Base-by-base conservation (phyloP, 2,888 invertebrate species). In the Drosophila meridiana region DNA sequence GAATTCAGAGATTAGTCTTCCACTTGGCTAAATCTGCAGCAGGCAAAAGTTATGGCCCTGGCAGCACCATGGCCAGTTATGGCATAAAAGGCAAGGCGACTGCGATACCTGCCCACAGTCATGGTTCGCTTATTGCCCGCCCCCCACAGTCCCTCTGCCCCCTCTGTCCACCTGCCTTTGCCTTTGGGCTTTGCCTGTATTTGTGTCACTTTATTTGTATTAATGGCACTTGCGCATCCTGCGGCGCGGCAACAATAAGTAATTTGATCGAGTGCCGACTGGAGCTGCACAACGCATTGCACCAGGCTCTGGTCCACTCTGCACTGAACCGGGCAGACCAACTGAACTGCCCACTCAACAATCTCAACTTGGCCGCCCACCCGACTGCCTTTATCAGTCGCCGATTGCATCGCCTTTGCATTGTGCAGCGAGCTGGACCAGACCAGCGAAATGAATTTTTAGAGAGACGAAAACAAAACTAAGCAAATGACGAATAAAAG, bases 1-100 rank as follows among this genome's bases (percentile, higher is more conserved):
- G 79, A 88, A 86, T 87, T 83, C 83, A 73, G 81, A 87, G 86
- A 90, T 90, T 90, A 90, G 91, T 88, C 87, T 90, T 90, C 82
- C 90, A 85, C 91, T 90, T 90, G 80, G 90, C 78, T 90, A 87
- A 90, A 69, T 90, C 85, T 76, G 73, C 82, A 79, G 78, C 83
- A 85, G 82, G 67, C 65, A 69, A 82, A 84, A 85, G 85, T 87
- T 89, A 89, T 89, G 80, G 83, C 76, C 64, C 61, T 67, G 69
- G 69, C 58, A 62, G 40, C 43, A 34, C 66, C 57, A 58, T 76
- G 68, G 64, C 64, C 65, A 73, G 67, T 70, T 78, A 66, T 79
- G 73, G 57, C 69, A 85, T 64, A 64, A 61, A 57, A 56, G 56
- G 63, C 69, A 70, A 72, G 73, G 75, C 78, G 28, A 60, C 67